Evolutionary conservation across 2,888 invertebrate species (phyloP).

Genomic region (Lasioglossum pauxillum): DNA sequence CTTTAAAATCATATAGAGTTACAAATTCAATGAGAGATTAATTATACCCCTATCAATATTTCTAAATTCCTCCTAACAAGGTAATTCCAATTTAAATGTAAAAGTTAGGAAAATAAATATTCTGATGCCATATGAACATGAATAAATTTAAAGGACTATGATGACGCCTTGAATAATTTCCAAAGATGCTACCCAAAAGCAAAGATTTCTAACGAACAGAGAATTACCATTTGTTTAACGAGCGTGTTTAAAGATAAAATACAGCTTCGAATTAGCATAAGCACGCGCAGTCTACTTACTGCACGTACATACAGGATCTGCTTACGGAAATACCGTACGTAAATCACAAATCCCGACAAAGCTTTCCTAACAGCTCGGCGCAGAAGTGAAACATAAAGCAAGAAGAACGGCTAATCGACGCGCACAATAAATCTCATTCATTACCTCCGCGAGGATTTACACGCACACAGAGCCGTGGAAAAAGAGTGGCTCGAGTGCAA

Average conservation of each 20-base stretch:
- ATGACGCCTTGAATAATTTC: neutral
- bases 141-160: too few species aligned
- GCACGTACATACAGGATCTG: neutral
- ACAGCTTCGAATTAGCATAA: neutral
- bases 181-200: neutral
- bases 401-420: constrained; percentile 54
- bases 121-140: too few species aligned
- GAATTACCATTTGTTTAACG: neutral
- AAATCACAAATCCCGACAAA: constrained; percentile 37
- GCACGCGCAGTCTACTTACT: neutral
- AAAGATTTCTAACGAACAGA: neutral
- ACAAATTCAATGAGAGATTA: neutral
- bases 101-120: too few species aligned
- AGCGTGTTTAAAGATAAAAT: neutral
- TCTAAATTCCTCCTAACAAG: neutral
- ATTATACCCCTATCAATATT: neutral
- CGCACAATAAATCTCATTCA: constrained; percentile 55
- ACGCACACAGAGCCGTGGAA: neutral
- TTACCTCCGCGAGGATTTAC: constrained; percentile 31
- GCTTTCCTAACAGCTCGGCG: constrained; percentile 38
- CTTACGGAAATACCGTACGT: constrained; percentile 2
- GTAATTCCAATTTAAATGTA: neutral
- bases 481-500: constrained; percentile 36
- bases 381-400: constrained; percentile 40
- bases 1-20: too few species aligned